phyloP scores from a whole-genome alignment of 1,140 invertebrate species.

The Trissolcus basalis region DNA sequence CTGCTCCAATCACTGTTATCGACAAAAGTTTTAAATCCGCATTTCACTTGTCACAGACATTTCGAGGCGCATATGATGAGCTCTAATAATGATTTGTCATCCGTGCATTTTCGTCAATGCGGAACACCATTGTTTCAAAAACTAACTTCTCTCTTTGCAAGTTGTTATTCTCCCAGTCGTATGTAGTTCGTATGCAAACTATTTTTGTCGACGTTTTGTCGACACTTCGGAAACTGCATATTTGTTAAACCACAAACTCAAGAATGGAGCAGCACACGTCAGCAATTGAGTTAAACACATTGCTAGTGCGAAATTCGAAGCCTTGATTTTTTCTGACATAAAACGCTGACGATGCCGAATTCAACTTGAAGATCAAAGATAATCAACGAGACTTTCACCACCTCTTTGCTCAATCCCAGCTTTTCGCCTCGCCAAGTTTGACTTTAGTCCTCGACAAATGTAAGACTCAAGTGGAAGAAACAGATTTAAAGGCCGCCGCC shows the following conservation, averaged over 20 bases:
- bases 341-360: constrained; percentile 52
- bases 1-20: constrained; percentile 11
- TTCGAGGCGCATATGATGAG: not conserved
- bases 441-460: constrained; percentile 58
- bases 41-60: constrained; percentile 17
- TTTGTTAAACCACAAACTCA: constrained; percentile 30
- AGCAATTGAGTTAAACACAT: constrained; percentile 50
- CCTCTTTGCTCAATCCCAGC: constrained; percentile 51
- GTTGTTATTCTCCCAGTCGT: no score
- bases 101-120: no score
- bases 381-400: constrained; percentile 63
- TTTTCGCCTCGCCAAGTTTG: constrained; percentile 60
- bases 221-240: constrained; percentile 33
- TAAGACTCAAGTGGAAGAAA: constrained; percentile 35
- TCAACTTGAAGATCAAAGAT: constrained; percentile 65
- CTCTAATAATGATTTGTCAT: no score
- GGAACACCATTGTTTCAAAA: no score
- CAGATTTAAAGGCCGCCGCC: constrained; percentile 21
- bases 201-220: no score
- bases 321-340: constrained; percentile 26
- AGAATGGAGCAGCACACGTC: constrained; percentile 39
- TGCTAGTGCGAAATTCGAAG: constrained; percentile 20
- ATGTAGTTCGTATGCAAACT: no score
- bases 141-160: no score
- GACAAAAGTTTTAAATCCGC: constrained; percentile 15